Percentiles rank a stretch among this genome's conserved stretches.
Conservation (phyloP, 2,113 vertebrate genomes). For the Microcebus jonahi region DNA sequence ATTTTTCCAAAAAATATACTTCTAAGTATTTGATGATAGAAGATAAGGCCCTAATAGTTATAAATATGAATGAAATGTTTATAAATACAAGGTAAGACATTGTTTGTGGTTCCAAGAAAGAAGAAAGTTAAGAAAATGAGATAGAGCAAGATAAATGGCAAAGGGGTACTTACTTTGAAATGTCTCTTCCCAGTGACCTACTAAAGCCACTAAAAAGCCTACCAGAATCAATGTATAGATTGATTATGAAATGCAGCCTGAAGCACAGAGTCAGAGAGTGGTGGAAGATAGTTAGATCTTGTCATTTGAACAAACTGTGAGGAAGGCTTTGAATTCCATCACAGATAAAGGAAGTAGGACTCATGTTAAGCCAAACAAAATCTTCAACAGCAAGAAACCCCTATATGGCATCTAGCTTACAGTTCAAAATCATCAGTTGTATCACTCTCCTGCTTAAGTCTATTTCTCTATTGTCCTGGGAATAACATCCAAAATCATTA, state of each 20-base stretch:
- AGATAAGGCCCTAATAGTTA: neutral
- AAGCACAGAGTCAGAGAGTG: neutral
- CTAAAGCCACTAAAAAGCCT: neutral
- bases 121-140: neutral
- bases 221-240: neutral
- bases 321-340: constrained; percentile 15
- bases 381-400: constrained; percentile 19
- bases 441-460: neutral
- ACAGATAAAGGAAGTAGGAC: neutral
- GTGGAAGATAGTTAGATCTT: neutral
- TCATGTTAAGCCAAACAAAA: constrained; percentile 15
- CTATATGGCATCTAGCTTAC: neutral
- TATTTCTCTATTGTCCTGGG: neutral
- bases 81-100: neutral
- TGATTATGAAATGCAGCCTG: neutral
- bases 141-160: neutral
- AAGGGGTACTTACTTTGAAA: neutral
- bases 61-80: neutral
- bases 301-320: neutral
- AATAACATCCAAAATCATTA: neutral
- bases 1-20: neutral
- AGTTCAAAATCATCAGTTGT: neutral
- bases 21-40: neutral
- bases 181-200: neutral
- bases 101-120: neutral